phyloP scores from a whole-genome alignment of 2,888 invertebrate species.

The Cheilosia soror region DNA sequence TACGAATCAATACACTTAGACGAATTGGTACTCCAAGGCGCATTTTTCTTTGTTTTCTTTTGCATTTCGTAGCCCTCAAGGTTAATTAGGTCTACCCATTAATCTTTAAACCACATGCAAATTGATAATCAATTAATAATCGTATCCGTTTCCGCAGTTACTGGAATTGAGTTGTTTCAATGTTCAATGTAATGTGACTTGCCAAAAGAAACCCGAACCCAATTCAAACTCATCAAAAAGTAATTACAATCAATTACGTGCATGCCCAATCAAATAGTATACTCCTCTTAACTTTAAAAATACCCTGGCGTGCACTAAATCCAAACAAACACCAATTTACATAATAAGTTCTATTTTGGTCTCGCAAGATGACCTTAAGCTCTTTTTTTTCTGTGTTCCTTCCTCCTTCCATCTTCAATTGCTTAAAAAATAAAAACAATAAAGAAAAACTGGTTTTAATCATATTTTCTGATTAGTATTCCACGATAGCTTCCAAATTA shows the following conservation, averaged over 20 bases:
- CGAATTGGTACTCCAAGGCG: no score
- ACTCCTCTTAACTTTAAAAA: not conserved
- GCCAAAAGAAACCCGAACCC: not conserved
- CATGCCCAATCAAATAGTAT: constrained; percentile 5
- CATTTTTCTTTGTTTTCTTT: no score
- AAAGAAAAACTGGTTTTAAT: constrained; percentile 56
- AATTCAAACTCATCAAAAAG: constrained; percentile 43
- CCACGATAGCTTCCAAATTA: constrained; percentile 40
- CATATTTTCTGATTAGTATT: constrained; percentile 56
- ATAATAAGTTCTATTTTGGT: constrained; percentile 52
- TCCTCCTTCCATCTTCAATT: constrained; percentile 20
- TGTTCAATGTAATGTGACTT: no score
- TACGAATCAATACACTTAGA: no score
- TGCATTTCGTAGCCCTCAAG: no score
- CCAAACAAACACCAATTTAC: constrained; percentile 31
- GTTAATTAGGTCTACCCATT: no score
- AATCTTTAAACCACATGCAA: no score
- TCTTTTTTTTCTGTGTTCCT: constrained; percentile 16
- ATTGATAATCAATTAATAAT: no score
- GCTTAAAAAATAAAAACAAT: constrained; percentile 27
- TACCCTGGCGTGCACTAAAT: not conserved
- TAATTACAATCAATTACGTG: constrained; percentile 45
- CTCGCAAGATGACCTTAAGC: constrained; percentile 52
- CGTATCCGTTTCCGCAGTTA: no score
- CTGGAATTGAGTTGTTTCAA: no score